Percentiles rank a stretch among this genome's conserved stretches.
phyloP scores from a whole-genome alignment of 2,888 invertebrate species.

The Gnatocerus cornutus region DNA sequence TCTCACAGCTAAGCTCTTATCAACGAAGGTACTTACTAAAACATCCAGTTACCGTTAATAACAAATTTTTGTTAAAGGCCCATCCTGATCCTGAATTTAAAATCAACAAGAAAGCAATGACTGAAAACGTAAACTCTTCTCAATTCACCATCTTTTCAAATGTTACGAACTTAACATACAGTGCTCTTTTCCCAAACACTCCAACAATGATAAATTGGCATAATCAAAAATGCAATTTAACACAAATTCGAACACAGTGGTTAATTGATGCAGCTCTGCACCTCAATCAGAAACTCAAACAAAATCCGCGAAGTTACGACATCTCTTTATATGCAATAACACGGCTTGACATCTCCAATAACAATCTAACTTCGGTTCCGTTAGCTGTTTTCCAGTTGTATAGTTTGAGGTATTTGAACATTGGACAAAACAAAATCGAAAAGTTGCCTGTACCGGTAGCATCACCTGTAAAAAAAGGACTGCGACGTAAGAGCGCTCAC shows the following conservation, averaged over 20 bases:
- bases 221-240: conserved; percentile 81
- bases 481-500: conserved; percentile 62
- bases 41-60: neutral
- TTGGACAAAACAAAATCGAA: conserved; percentile 92
- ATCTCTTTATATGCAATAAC: conserved; percentile 93
- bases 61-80: conserved; percentile 72
- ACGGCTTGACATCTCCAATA: conserved; percentile 93
- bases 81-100: conserved; percentile 94
- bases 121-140: conserved; percentile 75
- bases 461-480: conserved; percentile 62
- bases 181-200: conserved; percentile 86
- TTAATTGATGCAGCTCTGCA: conserved; percentile 87
- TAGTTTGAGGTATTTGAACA: conserved; percentile 87
- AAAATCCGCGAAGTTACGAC: conserved; percentile 78
- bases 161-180: conserved; percentile 80
- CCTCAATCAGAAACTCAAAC: conserved; percentile 87
- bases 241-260: conserved; percentile 87
- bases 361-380: conserved; percentile 87
- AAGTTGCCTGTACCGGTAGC: conserved; percentile 76
- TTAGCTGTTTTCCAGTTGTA: conserved; percentile 87
- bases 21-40: conserved; percentile 76
- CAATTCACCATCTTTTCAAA: conserved; percentile 74
- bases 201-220: conserved; percentile 96
- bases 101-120: conserved; percentile 90
- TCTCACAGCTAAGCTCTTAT: conserved; percentile 86